Evolutionary conservation across 2,888 invertebrate species (phyloP), one percentile per base, ranked within the genome.

Genomic region (Tachina fera): DNA sequence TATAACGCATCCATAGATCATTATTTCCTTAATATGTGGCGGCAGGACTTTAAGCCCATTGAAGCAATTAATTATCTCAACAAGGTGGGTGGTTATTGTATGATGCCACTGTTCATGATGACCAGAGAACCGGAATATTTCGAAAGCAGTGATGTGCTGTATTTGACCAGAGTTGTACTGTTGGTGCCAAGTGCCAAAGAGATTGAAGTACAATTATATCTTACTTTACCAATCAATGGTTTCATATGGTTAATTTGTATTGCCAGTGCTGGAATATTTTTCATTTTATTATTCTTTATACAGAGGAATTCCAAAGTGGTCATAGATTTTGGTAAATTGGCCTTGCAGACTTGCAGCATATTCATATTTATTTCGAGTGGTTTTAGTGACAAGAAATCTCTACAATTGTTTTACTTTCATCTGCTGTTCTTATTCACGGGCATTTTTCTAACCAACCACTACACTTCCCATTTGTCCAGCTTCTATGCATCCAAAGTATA

Each of bases 1-100:
- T 60, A 78, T n/a, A 78, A 83, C 61, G 78, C 67, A 3, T n/a
- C 72, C 9, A 74, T 78, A 13, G n/a, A 60, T 3, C 47, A 83
- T 31, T 11, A 45, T 13, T 68, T 60, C n/a, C 4, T 67, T 3
- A 53, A 78, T 60, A 56, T 82, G 47, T 60, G 65, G 72, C 5
- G 43, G 1, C 13, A 14, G 9, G 49, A 63, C 16, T 13, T n/a
- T n/a, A 5, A 16, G 0, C 14, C 19, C 8, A 9, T 16, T 6
- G 60, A 65, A 16, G 14, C 47, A 4, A 3, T 60, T 11, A 51
- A 22, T 0, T 6, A 11, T n/a, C 9, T 58, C 5, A 11, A 16
- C 1, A 16, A 49, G 3, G 10, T 13, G 5, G 53, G 45, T 2
- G 53, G 45, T 2, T 70, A 16, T 19, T 16, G 61, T 3, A 10